Conservation (phyloP, 2,797 vertebrate species). For the Danionella dracula region DNA sequence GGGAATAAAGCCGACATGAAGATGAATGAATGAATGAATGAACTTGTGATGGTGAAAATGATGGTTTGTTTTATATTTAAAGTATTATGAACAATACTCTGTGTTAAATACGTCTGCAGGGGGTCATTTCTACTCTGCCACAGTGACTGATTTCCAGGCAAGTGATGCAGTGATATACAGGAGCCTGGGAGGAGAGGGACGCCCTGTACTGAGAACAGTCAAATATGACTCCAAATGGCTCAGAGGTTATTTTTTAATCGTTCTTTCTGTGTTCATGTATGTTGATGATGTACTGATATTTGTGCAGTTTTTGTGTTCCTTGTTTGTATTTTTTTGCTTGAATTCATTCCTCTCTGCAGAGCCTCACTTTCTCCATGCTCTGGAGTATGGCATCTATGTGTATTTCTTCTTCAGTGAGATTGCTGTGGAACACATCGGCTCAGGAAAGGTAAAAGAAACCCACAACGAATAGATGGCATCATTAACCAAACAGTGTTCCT, state of each 20-base stretch:
- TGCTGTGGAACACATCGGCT: slow-evolving; percentile 85
- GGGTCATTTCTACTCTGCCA: slow-evolving; percentile 91
- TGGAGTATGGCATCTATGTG: slow-evolving; percentile 92
- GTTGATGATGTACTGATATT: too few species aligned
- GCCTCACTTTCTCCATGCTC: slow-evolving; percentile 91
- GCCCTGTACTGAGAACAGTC: slow-evolving; percentile 85
- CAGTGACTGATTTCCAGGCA: slow-evolving; percentile 93
- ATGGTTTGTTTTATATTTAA: too few species aligned
- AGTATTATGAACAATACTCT: too few species aligned
- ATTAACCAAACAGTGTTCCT: too few species aligned
- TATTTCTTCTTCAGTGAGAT: slow-evolving; percentile 98
- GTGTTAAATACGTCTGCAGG: too few species aligned
- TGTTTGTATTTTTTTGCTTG: not conserved
- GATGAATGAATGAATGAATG: too few species aligned
- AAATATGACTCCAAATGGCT: slow-evolving; percentile 99
- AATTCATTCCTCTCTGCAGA: slow-evolving; percentile 63
- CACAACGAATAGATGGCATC: not conserved
- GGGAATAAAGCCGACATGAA: too few species aligned
- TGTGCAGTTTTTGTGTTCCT: too few species aligned
- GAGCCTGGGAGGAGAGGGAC: slow-evolving; percentile 83
- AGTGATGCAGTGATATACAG: slow-evolving; percentile 95
- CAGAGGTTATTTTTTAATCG: slow-evolving; percentile 69
- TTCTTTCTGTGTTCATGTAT: too few species aligned
- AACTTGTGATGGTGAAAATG: too few species aligned
- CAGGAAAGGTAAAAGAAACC: slow-evolving; percentile 85